phyloP scores from a whole-genome alignment of 2,113 vertebrate genomes.

The Ascaphus truei region DNA sequence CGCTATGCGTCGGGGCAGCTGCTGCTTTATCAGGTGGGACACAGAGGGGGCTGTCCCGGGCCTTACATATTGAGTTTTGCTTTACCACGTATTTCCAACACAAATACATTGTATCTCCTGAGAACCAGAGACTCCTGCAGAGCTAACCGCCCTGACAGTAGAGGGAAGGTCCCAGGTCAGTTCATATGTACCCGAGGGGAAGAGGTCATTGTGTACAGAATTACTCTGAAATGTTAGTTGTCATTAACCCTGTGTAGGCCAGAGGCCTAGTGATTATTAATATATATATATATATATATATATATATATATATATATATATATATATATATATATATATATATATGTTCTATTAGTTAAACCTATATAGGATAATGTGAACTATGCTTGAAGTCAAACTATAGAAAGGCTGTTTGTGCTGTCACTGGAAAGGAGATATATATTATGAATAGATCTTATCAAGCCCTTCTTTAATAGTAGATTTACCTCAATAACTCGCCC shows the following conservation, averaged over 20 bases:
- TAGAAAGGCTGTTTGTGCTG: neutral
- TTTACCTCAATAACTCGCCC: neutral
- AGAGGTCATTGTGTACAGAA: conserved; percentile 16
- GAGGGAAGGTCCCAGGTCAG: no score
- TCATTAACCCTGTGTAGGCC: conserved; percentile 14
- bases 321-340: neutral
- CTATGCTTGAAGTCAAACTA: conserved; percentile 14
- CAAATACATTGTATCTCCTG: neutral
- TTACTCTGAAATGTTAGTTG: conserved; percentile 11
- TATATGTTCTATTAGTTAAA: conserved; percentile 9
- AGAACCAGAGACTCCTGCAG: no score
- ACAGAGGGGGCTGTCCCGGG: neutral
- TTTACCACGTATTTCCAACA: no score
- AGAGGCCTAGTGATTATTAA: neutral
- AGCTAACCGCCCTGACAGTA: no score
- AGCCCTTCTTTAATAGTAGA: neutral
- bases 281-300: neutral
- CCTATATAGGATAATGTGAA: conserved; percentile 24
- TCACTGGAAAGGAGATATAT: conserved; percentile 22
- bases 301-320: conserved; percentile 10
- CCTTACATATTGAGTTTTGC: neutral
- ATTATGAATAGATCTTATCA: neutral
- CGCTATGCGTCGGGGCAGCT: no score
- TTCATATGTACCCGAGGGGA: no score
- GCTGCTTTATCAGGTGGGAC: neutral